Evolutionary conservation across 30 jellyfish, hydroid and myxozoan genomes (phyloP), one percentile per base, ranked within the genome.

Genomic region (Catostylus mosaicus): DNA sequence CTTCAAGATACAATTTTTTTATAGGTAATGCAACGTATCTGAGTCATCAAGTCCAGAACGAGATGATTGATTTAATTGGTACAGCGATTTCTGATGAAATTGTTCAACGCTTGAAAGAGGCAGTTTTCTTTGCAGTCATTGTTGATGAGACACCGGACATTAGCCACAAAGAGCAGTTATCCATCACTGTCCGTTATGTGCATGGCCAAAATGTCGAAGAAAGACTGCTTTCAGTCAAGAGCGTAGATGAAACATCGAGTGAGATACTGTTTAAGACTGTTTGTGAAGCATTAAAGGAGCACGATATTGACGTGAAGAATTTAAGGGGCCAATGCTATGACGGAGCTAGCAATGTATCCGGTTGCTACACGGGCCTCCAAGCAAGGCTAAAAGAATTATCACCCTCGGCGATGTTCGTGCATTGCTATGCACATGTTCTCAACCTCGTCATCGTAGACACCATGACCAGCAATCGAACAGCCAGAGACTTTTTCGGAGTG

Each of bases 81-180:
- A 10, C 82, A 30, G 86, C 86, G 19, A 54, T 43, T 30, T 9
- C 33, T 10, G 37, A 48, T 11, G 78, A 74, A 32, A 54, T 48
- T 6, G 23, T 48, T 23, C 29, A 48, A 6, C 78, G 62, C 23
- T 52, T 46, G 30, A 48, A 52, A 33, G 78, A 74, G 23, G 86
- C 86, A 20, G 32, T 26, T 20, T 20, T 36, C 11, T 74, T 20
- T 30, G 27, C 86, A n/a, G 23, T 74, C 23, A 74, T 74, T 26
- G 82, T 65, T 11, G 86, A 74, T 74, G 86, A 74, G 34, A 54
- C 86, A 7, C 86, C 86, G 18, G 78, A 74, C 74, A 74, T 12
- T 19, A 74, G 86, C 86, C 22, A 52, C 23, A 52, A 74, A 52
- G 86, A 74, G 52, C 86, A 46, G 86, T 32, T 74, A 9, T 45